These are phyloP conservation scores for Syrmaticus mikado DNA, from an alignment of 2,113 vertebrate genomes.

Conservation along the genomic window DNA sequence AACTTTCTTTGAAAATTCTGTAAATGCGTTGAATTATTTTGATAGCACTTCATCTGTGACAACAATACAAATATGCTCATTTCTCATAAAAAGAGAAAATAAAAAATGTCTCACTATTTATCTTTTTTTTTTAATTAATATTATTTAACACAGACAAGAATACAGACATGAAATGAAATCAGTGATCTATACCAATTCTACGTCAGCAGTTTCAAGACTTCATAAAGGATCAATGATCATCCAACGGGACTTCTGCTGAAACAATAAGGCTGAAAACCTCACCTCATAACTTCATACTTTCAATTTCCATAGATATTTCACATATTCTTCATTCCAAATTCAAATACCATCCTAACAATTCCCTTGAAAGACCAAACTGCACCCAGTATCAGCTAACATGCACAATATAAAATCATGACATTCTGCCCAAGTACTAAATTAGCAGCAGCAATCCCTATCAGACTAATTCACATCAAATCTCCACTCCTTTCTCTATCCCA, in stretches of 20 bases:
- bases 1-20: not conserved
- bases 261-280: not conserved
- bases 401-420: not conserved
- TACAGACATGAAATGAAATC: not conserved
- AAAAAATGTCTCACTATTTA: not conserved
- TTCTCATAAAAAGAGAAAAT: slow-evolving; percentile 9
- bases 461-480: not conserved
- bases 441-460: not conserved
- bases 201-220: not conserved
- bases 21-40: slow-evolving; percentile 22
- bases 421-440: not conserved
- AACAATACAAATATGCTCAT: slow-evolving; percentile 28
- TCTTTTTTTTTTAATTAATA: too few relatives aligned
- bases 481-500: not conserved
- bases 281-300: not conserved
- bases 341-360: not conserved
- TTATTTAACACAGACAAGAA: not conserved
- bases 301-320: not conserved
- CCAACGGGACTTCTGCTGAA: not conserved
- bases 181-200: not conserved
- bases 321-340: not conserved
- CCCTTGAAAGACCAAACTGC: not conserved
- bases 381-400: not conserved
- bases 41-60: slow-evolving; percentile 8
- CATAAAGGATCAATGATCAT: not conserved